Conservation (phyloP, 2,888 invertebrate genomes). For the Ypsolopha scabrella region DNA sequence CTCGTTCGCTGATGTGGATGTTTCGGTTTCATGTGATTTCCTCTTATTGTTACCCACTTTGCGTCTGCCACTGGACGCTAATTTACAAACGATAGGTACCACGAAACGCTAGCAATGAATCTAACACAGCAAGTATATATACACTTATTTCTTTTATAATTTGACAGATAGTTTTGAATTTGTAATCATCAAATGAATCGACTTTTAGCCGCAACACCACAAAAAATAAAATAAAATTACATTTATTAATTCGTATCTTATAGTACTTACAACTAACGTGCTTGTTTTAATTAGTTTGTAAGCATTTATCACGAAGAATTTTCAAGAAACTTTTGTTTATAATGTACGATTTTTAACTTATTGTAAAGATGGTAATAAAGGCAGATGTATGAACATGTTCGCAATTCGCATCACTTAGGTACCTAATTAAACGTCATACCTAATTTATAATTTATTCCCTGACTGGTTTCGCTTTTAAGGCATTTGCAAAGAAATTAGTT, state of each 20-base stretch:
- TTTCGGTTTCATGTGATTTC: no score
- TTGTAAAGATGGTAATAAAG: neutral
- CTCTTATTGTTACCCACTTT: no score
- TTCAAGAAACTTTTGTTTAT: no score
- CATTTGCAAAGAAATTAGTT: no score
- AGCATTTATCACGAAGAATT: neutral
- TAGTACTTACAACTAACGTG: neutral
- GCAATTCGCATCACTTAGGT: neutral
- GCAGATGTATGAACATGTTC: neutral
- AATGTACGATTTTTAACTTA: neutral
- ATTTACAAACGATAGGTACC: no score
- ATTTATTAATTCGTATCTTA: neutral
- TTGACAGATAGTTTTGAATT: slow-evolving; percentile 44
- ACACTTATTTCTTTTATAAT: slow-evolving; percentile 44
- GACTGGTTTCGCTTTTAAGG: no score
- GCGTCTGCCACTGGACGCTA: no score
- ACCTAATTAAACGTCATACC: neutral
- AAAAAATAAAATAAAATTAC: slow-evolving; percentile 9
- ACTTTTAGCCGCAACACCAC: slow-evolving; percentile 10
- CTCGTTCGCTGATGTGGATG: no score
- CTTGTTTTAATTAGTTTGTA: neutral
- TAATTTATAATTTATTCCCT: no score
- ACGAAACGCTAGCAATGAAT: no score
- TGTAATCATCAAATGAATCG: neutral
- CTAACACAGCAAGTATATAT: slow-evolving; percentile 24